Conservation (phyloP, 2,797 vertebrate genomes). For the Liparis tanakae region DNA sequence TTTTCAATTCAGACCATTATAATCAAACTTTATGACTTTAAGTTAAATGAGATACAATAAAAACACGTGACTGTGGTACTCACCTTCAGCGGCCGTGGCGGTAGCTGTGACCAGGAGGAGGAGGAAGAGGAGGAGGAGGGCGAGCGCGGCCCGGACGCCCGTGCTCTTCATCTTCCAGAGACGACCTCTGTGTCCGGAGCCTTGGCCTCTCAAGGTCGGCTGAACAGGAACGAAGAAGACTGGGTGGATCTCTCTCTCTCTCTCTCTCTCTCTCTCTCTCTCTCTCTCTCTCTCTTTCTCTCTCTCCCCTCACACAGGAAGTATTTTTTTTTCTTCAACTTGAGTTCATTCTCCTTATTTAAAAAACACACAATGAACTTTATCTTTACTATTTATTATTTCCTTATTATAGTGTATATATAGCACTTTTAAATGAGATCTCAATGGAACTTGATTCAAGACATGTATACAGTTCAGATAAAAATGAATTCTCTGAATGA, state of each 20-base stretch:
- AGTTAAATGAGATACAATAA: background rate
- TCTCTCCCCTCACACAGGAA: slow-evolving; percentile 49
- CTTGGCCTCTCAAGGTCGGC: background rate
- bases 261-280: slow-evolving; percentile 16
- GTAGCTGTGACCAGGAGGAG: background rate
- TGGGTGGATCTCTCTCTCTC: background rate
- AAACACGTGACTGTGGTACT: slow-evolving; percentile 18
- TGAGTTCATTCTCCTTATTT: background rate
- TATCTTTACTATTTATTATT: too few species aligned
- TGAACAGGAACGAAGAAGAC: rapidly evolving
- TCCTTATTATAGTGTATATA: background rate
- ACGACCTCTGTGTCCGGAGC: background rate
- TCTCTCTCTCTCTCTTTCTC: slow-evolving; percentile 18
- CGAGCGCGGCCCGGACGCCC: slow-evolving; percentile 14
- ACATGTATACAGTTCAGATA: too few species aligned
- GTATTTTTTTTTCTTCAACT: slow-evolving; percentile 24
- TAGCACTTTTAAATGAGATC: background rate
- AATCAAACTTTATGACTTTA: rapidly evolving
- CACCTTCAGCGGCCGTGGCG: rapidly evolving
- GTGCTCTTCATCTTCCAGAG: slow-evolving; percentile 28
- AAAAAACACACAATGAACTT: background rate
- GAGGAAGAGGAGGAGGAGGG: slow-evolving; percentile 36
- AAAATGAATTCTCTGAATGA: background rate
- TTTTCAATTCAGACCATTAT: background rate
- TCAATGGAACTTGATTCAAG: background rate